A percentile compares a stretch with the other conserved stretches of the same genome.
These are phyloP conservation scores for Diprion similis DNA, from an alignment of 1,140 invertebrate species.

Conservation along the genomic window DNA sequence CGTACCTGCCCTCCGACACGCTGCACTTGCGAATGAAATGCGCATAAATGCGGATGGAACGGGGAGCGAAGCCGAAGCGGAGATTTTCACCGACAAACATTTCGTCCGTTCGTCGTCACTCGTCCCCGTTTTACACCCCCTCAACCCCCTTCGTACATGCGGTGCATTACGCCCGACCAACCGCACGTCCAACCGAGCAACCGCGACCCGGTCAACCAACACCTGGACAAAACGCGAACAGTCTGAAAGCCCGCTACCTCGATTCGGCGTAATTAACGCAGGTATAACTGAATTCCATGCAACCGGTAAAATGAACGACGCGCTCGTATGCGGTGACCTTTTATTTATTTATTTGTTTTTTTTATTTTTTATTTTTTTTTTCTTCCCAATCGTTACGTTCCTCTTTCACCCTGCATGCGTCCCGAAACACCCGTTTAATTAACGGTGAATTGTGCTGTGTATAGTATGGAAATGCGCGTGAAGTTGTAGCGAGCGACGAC, in stretches of 20 bases:
- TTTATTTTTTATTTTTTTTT: not conserved
- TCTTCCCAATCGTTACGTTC: no score
- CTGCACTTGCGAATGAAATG: conserved; percentile 2
- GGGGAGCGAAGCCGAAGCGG: not conserved
- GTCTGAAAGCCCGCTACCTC: not conserved
- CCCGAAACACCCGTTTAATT: no score
- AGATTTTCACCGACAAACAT: not conserved
- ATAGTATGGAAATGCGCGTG: no score
- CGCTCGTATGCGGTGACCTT: not conserved
- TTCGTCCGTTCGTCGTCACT: not conserved
- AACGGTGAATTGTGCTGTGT: no score
- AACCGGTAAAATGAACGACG: not conserved
- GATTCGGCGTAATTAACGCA: conserved; percentile 2
- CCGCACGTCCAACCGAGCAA: not conserved
- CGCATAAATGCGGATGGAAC: not conserved
- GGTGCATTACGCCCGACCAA: not conserved
- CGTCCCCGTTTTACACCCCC: not conserved
- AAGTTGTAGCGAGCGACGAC: no score
- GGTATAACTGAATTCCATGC: conserved; percentile 1
- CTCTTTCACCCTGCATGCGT: no score
- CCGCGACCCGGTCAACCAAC: not conserved
- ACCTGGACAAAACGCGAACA: not conserved
- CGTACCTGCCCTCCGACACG: not conserved
- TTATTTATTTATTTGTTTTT: not conserved
- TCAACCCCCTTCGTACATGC: not conserved